Percentiles rank a stretch among this genome's conserved stretches.
phyloP scores from a whole-genome alignment of 2,888 invertebrate genomes.

The Syrphus vitripennis region DNA sequence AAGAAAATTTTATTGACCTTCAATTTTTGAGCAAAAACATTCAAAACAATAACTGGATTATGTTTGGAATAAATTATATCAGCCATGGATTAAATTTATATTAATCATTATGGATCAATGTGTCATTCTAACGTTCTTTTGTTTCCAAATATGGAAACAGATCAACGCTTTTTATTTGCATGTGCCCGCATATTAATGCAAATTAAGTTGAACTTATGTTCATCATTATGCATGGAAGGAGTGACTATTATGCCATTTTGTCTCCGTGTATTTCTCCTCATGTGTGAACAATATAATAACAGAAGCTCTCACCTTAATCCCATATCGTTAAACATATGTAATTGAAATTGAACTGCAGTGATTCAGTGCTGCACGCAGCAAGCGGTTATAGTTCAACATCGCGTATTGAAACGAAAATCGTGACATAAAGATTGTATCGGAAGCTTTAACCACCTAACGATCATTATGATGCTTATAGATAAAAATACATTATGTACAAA shows the following conservation, averaged over 20 bases:
- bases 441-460: slow-evolving; percentile 38
- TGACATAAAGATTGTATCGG: slow-evolving; percentile 62
- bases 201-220: not conserved
- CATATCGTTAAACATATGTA: not conserved
- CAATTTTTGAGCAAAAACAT: too few relatives aligned
- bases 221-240: not conserved
- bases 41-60: too few relatives aligned
- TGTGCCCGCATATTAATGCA: not conserved
- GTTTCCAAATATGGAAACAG: not conserved
- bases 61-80: too few relatives aligned
- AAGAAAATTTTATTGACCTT: too few relatives aligned
- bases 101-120: too few relatives aligned
- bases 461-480: slow-evolving; percentile 56
- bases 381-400: slow-evolving; percentile 68
- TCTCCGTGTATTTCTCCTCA: not conserved
- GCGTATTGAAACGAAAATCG: slow-evolving; percentile 59
- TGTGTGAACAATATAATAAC: not conserved
- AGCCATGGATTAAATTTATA: too few relatives aligned
- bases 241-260: not conserved
- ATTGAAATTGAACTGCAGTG: slow-evolving; percentile 60
- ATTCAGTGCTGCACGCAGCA: slow-evolving; percentile 51
- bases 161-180: not conserved
- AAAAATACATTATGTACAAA: not conserved
- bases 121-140: not conserved
- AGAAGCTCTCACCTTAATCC: not conserved